Evolutionary conservation across 2,888 invertebrate species (phyloP), one percentile per base, ranked within the genome.

Genomic region (Hylaea fasciaria): DNA sequence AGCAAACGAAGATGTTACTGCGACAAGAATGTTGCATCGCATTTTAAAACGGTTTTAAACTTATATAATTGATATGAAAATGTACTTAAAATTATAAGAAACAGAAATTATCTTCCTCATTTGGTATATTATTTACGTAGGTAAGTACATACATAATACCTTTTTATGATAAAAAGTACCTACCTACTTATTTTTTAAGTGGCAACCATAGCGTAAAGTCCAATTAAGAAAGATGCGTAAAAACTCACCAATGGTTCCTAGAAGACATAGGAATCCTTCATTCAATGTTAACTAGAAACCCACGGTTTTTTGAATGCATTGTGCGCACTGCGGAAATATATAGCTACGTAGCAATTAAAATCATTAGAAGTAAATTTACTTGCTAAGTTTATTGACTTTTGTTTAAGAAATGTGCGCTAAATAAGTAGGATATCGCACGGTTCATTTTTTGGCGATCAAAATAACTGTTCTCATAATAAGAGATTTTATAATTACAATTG

Each of bases 291-390:
- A 55, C 63, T 62, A 60, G 62, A 63, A 70, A 66, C 76, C 71
- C 80, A 81, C 79, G 78, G 66, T 76, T 78, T 78, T 80, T 73
- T 70, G 64, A 67, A 69, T 65, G 69, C 74, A 81, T 80, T 81
- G 77, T 77, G 61, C 49, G 46, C 53, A 32, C 39, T 50, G 68
- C 69, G 70, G 68, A 69, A 73, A 70, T 64, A 70, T 64, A 65
- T 69, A 69, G 68, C 70, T 64, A 62, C 68, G 66, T 64, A 66
- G 64, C 66, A 67, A 73, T 68, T 71, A 66, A 68, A 68, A 53
- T 67, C 60, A 68, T 72, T 68, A 65, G 48, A 54, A 62, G 71
- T 64, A 65, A 65, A 70, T 65, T 68, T 59, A 68, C 57, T 54
- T 59, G 60, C 51, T 51, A 57, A 62, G 53, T 64, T 55, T 61